Evolutionary conservation across 1,140 invertebrate species (phyloP), one percentile per base, ranked within the genome.

Genomic region (Drosophila ercepeae): DNA sequence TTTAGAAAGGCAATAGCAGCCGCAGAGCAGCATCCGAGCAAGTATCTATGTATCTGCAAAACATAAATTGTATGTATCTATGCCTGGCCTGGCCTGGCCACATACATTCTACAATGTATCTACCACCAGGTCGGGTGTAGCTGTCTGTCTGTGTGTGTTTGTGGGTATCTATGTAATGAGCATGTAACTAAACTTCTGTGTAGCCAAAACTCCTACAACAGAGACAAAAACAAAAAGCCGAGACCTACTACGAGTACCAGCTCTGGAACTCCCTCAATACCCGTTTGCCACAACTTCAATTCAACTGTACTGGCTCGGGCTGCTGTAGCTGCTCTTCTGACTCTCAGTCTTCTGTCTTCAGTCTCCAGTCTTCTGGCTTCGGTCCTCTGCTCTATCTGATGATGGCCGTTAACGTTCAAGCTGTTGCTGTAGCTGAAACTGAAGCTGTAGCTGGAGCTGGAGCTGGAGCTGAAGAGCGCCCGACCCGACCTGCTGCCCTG

Each of bases 101-200:
- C n/a, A n/a, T 63, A 52, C 16, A 46, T 41, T 67, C 59, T 67
- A 67, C 76, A 79, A 68, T 86, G 79, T 83, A 75, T 77, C 41
- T 61, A 45, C 59, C n/a, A n/a, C 8, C 8, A 52, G 14, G 8
- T 5, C 21, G 11, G 18, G 36, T 46, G n/a, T 39, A 29, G n/a
- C n/a, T n/a, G n/a, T n/a, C 19, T 8, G 29, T 42, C 9, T 39
- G 21, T 36, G 11, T 32, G 19, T 52, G 8, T 58, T 14, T 81
- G 36, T 67, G 29, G 63, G 72, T 86, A 69, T 84, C 76, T 84
- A 86, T 84, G 81, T 86, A 84, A 84, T 86, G 81, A 84, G 81
- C 81, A 81, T 84, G 81, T 84, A 84, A 84, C 81, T 86, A 86
- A 84, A 84, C 81, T 84, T 84, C 81, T 84, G 81, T 84, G 81